Evolutionary conservation across 2,888 invertebrate genomes (phyloP).

Genomic region (Mongoloraphidia duomilia): DNA sequence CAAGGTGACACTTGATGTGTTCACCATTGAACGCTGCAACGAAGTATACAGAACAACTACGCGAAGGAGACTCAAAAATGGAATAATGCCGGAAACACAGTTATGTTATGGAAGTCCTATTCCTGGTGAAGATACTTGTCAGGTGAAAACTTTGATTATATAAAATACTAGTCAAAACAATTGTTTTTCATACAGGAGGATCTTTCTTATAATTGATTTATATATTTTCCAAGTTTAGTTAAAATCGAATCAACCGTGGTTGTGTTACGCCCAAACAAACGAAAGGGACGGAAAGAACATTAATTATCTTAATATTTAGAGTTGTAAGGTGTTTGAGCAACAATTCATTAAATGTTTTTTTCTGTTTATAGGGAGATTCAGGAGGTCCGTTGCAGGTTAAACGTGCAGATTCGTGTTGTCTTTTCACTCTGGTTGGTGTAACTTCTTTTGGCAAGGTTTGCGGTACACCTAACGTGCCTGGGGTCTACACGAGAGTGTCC

Average conservation of each 20-base stretch:
- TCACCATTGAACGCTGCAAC: neutral
- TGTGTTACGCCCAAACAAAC: too few relatives aligned
- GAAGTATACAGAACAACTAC: neutral
- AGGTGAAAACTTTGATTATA: neutral
- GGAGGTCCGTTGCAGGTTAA: neutral
- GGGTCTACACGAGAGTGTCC: conserved; percentile 13
- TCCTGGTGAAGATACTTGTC: neutral
- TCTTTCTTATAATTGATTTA: too few relatives aligned
- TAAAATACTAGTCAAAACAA: neutral
- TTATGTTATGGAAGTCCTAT: neutral
- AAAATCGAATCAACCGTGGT: too few relatives aligned
- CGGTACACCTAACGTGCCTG: conserved; percentile 11
- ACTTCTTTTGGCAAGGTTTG: conserved; percentile 15
- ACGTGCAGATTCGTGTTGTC: neutral
- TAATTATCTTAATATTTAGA: too few relatives aligned
- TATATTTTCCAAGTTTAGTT: too few relatives aligned
- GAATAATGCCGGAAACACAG: neutral
- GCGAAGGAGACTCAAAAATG: neutral
- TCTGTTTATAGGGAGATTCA: neutral
- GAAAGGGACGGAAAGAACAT: too few relatives aligned
- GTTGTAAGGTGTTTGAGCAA: neutral
- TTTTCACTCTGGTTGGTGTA: conserved; percentile 14
- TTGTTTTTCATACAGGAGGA: too few relatives aligned
- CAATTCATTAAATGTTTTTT: neutral
- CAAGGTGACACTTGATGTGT: neutral